Base-by-base conservation (phyloP, 2,797 vertebrate genomes). In the Phoeniculus purpureus region DNA sequence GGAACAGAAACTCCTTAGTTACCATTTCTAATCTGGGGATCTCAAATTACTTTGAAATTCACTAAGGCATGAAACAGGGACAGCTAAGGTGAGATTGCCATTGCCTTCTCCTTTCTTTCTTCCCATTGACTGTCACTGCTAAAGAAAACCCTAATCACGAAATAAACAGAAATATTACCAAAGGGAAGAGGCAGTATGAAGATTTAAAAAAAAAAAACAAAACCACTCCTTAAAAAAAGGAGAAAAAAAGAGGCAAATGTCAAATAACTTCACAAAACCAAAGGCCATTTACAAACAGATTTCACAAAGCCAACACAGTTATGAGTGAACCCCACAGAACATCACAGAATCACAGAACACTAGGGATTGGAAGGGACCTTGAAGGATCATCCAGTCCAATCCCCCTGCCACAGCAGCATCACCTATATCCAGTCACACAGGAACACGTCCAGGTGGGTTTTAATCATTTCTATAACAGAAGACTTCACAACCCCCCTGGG, bases 21-120 rank as follows among this genome's bases (percentile, higher is more conserved):
- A 55, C n/a, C 16, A 70, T 82, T 87, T 82, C 71, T 85, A 78
- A 86, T 77, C 72, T 78, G 65, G 40, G 75, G 58, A 89, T 91
- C 83, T 89, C 48, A 90, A 81, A 91, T 77, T 90, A 77, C n/a
- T 80, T 37, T 56, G 26, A 84, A 91, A 94, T 34, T 20, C 16
- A 15, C 43, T 77, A 62, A 55, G 74, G 85, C 77, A 56, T 26
- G 26, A 85, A 94, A 73, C 3, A 25, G 22, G 5, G 15, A 6
- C 20, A 59, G 4, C 3, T 56, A 70, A 72, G 12, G 12, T 20
- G 68, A 72, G 32, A 48, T 29, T 1, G 0, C 5, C 11, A 29
- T 76, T 79, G 25, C 26, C 2, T 43, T 27, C 18, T 60, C 9
- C 22, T 26, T 51, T 48, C 58, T 31, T 76, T 68, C 51, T 67